Conservation (phyloP, 1,140 invertebrate genomes). For the Anthonomus grandis region DNA sequence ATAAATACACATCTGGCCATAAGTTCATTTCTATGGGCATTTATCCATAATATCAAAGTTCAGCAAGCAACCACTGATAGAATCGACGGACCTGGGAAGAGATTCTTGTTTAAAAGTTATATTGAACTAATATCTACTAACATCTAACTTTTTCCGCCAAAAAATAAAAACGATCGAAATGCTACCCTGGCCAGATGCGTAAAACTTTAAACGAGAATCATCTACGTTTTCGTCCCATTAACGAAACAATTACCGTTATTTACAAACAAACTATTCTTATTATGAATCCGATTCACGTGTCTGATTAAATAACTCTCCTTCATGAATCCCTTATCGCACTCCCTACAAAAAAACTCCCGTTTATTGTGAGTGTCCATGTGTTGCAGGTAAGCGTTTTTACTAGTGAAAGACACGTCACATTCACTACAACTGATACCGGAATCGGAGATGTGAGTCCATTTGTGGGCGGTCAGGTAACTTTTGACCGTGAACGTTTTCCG, state of each 20-base stretch:
- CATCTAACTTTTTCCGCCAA: too few relatives aligned
- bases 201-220: too few relatives aligned
- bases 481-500: slow-evolving; percentile 74
- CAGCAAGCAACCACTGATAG: too few relatives aligned
- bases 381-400: slow-evolving; percentile 64
- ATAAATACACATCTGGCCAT: too few relatives aligned
- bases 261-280: slow-evolving; percentile 11
- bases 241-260: background rate
- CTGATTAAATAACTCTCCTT: slow-evolving; percentile 73
- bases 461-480: slow-evolving; percentile 71
- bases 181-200: too few relatives aligned
- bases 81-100: too few relatives aligned
- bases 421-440: slow-evolving; percentile 68
- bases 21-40: too few relatives aligned
- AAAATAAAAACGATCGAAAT: too few relatives aligned
- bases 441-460: slow-evolving; percentile 73
- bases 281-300: slow-evolving; percentile 43
- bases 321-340: slow-evolving; percentile 69
- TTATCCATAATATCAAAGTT: too few relatives aligned
- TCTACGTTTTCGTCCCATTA: too few relatives aligned
- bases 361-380: slow-evolving; percentile 72
- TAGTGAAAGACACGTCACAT: slow-evolving; percentile 66
- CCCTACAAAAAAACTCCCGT: slow-evolving; percentile 66
- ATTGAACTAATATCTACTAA: too few relatives aligned
- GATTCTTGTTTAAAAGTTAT: too few relatives aligned